These are phyloP conservation scores for Oithona nana DNA, from an alignment of 2,888 invertebrate genomes.

Conservation along the genomic window DNA sequence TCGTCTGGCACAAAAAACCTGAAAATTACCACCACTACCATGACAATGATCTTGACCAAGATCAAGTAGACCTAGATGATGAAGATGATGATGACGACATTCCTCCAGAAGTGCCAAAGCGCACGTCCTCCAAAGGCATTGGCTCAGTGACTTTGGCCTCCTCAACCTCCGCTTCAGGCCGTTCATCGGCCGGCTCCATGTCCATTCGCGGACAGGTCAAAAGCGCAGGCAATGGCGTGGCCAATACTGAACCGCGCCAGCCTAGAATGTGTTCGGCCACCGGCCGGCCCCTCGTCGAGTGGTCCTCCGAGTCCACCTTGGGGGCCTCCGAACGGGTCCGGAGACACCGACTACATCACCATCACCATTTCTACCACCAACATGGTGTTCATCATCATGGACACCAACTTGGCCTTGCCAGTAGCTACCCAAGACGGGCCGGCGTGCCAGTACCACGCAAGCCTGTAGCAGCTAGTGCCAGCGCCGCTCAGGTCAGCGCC, in stretches of 20 bases:
- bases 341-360: not conserved
- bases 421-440: too few relatives aligned
- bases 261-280: not conserved
- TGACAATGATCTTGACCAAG: too few relatives aligned
- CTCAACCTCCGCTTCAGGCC: not conserved
- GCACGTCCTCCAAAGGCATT: not conserved
- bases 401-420: not conserved
- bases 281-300: not conserved
- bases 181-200: too few relatives aligned
- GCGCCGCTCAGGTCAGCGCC: not conserved
- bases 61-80: not conserved
- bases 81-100: not conserved
- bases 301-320: slow-evolving; percentile 2
- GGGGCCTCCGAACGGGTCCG: not conserved
- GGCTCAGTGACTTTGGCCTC: not conserved
- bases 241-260: not conserved
- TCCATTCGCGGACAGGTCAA: not conserved
- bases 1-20: not conserved
- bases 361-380: not conserved
- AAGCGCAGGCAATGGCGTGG: not conserved
- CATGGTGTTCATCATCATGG: not conserved
- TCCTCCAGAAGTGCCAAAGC: not conserved
- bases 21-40: too few relatives aligned
- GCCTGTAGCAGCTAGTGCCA: not conserved
- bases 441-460: not conserved